phyloP scores from a whole-genome alignment of 2,113 vertebrate genomes.

The Labrus mixtus region DNA sequence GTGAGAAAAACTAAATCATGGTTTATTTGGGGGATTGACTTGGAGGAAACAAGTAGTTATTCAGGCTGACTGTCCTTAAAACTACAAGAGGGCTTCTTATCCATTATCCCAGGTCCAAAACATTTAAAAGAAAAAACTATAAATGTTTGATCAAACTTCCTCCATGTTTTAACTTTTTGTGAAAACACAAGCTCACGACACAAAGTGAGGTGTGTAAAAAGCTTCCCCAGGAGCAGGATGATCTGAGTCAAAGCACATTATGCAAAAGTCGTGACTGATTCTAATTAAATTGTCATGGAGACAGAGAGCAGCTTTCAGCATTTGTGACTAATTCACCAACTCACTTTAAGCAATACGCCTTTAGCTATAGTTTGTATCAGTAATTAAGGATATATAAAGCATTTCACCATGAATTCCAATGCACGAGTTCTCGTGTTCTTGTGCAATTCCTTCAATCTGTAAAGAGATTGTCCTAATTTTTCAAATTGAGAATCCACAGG shows the following conservation, averaged over 20 bases:
- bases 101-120: slow-evolving; percentile 12
- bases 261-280: slow-evolving; percentile 58
- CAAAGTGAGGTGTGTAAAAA: slow-evolving; percentile 34
- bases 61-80: slow-evolving; percentile 6
- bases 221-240: slow-evolving; percentile 16
- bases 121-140: slow-evolving; percentile 3
- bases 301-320: slow-evolving; percentile 31
- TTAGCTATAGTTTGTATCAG: neutral
- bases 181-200: slow-evolving; percentile 16
- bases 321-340: neutral
- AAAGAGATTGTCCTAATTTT: neutral
- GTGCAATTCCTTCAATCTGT: neutral
- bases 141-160: neutral
- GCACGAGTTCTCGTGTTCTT: neutral
- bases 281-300: slow-evolving; percentile 58
- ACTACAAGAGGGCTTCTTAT: slow-evolving; percentile 28
- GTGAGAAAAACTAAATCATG: slow-evolving; percentile 30
- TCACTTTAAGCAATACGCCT: neutral
- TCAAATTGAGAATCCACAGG: neutral
- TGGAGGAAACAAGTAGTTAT: slow-evolving; percentile 22
- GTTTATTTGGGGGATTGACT: slow-evolving; percentile 22
- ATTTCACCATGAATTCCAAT: neutral
- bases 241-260: slow-evolving; percentile 43
- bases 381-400: neutral
- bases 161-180: neutral